Evolutionary conservation across 23 tunicate species (phyloP), one percentile per base, ranked within the genome.

Genomic region (Oikopleura albicans): DNA sequence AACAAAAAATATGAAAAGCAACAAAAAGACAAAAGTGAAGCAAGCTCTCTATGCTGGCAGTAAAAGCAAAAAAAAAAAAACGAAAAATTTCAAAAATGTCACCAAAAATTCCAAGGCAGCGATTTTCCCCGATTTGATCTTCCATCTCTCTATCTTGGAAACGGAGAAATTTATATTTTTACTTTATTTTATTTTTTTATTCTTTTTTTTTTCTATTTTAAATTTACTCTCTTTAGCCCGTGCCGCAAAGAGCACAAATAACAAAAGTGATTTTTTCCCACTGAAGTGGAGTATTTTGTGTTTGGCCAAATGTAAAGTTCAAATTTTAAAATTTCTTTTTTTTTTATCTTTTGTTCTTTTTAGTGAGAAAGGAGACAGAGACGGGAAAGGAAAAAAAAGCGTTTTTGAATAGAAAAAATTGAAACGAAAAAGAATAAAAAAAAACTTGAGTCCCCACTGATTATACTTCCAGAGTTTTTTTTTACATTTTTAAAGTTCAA

Each of bases 51-150:
- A 49, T n/a, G n/a, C n/a, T n/a, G n/a, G n/a, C n/a, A n/a, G n/a
- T n/a, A n/a, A n/a, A n/a, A n/a, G n/a, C n/a, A n/a, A n/a, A n/a
- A 49, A 49, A 49, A 49, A 49, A 12, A 49, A 49, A 49, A 49
- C 63, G 16, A 49, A 49, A 49, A 49, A 49, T 49, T 49, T 49
- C 63, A 49, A 49, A 49, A 49, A 49, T 49, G 63, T 49, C 63
- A 49, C 63, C 63, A 49, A 49, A 49, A 49, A 49, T 49, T 49
- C 63, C 63, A 49, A 49, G 63, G 63, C 63, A 49, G 63, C 63
- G 63, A 49, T 49, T 49, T 49, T 49, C 63, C 63, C 16, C 16
- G 22, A 49, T 12, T 49, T 49, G 63, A 49, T 49, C 63, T 49
- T 49, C 63, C 16, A 49, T 49, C 12, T 22, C 63, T 22, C 63